Evolutionary conservation across 53 echinoderm and acorn worm species (phyloP).

Genomic region (Henricia sp.): DNA sequence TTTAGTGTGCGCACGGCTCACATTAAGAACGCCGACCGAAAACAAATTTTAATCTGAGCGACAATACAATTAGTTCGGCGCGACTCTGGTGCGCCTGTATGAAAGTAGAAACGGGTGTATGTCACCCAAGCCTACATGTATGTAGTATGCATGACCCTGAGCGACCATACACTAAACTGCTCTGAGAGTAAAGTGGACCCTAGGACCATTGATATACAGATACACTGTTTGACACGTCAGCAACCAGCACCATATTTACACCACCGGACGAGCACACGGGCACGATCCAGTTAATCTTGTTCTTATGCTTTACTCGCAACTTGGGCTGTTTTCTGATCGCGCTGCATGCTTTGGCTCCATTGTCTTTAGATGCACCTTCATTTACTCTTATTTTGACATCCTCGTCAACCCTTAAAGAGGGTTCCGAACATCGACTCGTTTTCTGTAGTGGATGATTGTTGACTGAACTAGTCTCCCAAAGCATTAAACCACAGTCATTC

Average conservation of each 20-base stretch:
- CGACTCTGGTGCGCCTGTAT: too few species aligned
- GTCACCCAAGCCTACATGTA: too few species aligned
- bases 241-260: constrained; percentile 30
- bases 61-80: too few species aligned
- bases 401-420: background rate
- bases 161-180: too few species aligned
- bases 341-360: background rate
- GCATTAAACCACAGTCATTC: constrained; percentile 63
- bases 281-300: constrained; percentile 59
- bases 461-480: constrained; percentile 67
- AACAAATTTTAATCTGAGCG: too few species aligned
- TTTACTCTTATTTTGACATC: background rate
- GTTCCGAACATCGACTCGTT: too few species aligned
- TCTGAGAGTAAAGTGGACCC: too few species aligned
- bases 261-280: constrained; percentile 6
- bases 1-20: too few species aligned
- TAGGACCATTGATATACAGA: constrained; percentile 58
- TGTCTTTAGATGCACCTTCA: background rate
- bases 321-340: background rate
- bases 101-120: too few species aligned
- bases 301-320: constrained; percentile 23
- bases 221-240: constrained; percentile 39
- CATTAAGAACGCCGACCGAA: too few species aligned
- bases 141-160: too few species aligned
- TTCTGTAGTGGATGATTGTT: too few species aligned